Base-by-base conservation (phyloP, 2,113 vertebrate species). In the Antennarius striatus region DNA sequence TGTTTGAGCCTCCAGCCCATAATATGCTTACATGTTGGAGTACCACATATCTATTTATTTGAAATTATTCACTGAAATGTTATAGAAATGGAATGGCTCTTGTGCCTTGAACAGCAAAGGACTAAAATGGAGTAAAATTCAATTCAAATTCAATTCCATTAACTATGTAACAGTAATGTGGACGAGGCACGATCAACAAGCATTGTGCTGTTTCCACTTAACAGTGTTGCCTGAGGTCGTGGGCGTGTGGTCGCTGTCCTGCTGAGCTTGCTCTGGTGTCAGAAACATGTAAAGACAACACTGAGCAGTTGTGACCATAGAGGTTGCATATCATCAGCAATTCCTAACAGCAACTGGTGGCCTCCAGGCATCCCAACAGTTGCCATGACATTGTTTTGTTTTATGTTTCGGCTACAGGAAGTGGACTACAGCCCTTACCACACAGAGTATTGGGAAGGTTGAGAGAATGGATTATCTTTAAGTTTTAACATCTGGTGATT, bases 331-430 rank as follows among this genome's bases (percentile, higher is more conserved):
- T 87, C 87, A 81, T 87, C 87, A 83, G 82, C 85, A 87, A 90
- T 83, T 85, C 86, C 79, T 85, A 71, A 69, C 88, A 80, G 84
- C 87, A 91, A 88, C 89, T 91, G 89, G 83, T 89, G 87, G 75
- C 80, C 82, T 81, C 70, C 84, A 84, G 77, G 79, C 74, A 58
- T 57, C 82, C 77, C 69, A 58, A 68, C 89, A 80, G 87, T 90
- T 90, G 82, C 82, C 66, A 66, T 82, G 68, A 75, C 80, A 63
- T 82, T 72, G 76, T 73, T 85, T 80, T 76, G 83, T 77, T 88
- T 83, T 55, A 75, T 74, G 73, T 77, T 77, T 73, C 17, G 64
- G 76, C 75, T 28, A 66, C 75, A 83, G 85, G 84, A 83, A 87
- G 82, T 29, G 5, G 56, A 5, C 53, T 67, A 58, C 47, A 40